A percentile compares a stretch with the other conserved stretches of the same genome.
phyloP scores from a whole-genome alignment of 2,113 vertebrate species.

The Chamaetylas fuelleborni region DNA sequence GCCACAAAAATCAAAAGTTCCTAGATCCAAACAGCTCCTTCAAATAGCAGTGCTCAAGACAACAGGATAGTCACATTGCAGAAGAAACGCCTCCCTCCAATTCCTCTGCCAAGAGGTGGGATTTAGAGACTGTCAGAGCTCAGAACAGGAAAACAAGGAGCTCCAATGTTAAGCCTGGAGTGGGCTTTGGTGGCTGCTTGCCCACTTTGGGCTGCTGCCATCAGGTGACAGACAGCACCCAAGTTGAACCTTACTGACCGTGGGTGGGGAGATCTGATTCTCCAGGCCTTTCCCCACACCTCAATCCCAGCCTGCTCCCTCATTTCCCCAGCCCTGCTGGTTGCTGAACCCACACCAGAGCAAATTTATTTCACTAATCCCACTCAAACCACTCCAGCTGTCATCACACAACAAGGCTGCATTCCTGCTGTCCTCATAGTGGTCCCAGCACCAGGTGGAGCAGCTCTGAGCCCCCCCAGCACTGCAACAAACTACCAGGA shows the following conservation, averaged over 20 bases:
- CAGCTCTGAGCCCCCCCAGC: neutral
- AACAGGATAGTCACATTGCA: neutral
- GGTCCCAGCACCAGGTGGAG: neutral
- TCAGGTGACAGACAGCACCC: neutral
- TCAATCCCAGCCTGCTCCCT: neutral
- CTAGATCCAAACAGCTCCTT: neutral
- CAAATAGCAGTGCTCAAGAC: neutral
- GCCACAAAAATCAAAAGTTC: neutral
- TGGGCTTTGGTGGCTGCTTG: neutral
- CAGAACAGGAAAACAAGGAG: neutral
- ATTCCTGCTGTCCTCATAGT: neutral
- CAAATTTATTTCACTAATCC: neutral
- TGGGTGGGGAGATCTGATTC: neutral
- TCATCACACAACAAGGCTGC: neutral
- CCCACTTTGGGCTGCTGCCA: neutral
- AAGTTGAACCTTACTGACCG: accelerated
- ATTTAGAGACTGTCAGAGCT: neutral
- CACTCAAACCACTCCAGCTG: neutral
- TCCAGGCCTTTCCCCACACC: neutral
- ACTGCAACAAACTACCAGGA: neutral
- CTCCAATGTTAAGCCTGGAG: accelerated
- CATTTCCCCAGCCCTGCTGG: neutral
- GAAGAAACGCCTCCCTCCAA: neutral
- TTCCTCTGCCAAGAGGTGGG: neutral
- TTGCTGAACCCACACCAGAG: neutral